phyloP scores from a whole-genome alignment of 2,797 vertebrate genomes.

The Sebastes oblongus region DNA sequence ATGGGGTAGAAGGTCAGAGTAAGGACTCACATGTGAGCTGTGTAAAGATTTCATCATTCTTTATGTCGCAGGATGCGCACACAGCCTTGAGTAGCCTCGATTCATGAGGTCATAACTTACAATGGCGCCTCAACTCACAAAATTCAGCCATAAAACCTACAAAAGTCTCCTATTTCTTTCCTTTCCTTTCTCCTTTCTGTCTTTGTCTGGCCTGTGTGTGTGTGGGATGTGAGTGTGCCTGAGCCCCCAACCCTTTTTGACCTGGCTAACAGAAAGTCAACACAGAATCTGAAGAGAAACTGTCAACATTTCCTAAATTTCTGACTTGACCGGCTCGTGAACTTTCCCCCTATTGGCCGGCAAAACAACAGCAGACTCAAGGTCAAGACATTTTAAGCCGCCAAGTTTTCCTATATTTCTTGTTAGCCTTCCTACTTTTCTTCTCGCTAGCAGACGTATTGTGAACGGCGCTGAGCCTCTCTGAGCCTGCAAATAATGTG shows the following conservation, averaged over 20 bases:
- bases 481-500: slow-evolving; percentile 29
- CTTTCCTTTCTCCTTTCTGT: too few relatives aligned
- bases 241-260: slow-evolving; percentile 19
- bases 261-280: slow-evolving; percentile 54
- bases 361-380: slow-evolving; percentile 36
- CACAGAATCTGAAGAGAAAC: slow-evolving; percentile 43
- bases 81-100: slow-evolving; percentile 7
- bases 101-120: slow-evolving; percentile 23
- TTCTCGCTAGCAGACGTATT: background rate
- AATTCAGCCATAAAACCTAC: background rate
- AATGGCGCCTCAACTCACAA: slow-evolving; percentile 2
- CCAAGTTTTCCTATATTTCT: slow-evolving; percentile 24
- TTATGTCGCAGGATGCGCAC: slow-evolving; percentile 24
- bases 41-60: slow-evolving; percentile 20
- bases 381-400: slow-evolving; percentile 44
- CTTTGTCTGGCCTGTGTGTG: background rate
- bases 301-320: slow-evolving; percentile 48
- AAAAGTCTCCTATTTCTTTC: slow-evolving; percentile 9
- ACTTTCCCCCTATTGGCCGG: slow-evolving; percentile 36
- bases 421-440: background rate
- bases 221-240: slow-evolving; percentile 2
- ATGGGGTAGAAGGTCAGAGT: slow-evolving; percentile 4
- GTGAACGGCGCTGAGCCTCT: slow-evolving; percentile 23
- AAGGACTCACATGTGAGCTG: background rate
- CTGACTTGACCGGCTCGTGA: slow-evolving; percentile 48